Evolutionary conservation across 2,888 invertebrate genomes (phyloP), one percentile per base, ranked within the genome.

Genomic region (Pollenia griseotomentosa): DNA sequence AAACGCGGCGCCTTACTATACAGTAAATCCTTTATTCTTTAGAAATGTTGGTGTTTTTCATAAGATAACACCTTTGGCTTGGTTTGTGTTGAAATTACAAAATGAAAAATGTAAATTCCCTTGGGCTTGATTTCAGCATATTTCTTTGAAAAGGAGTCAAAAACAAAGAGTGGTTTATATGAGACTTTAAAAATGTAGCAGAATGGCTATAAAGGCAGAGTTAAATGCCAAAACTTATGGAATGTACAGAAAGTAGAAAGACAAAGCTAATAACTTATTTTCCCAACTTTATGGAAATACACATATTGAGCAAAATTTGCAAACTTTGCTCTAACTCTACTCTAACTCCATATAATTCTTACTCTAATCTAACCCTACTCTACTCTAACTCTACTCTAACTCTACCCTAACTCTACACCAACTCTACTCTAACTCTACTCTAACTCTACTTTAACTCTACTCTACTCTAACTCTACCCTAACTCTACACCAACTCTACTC

Each of bases 101-200:
- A 87, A 88, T 66, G 84, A 88, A 88, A 86, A 88, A 88, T 83
- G 83, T 66, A 83, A 88, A 88, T 88, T 88, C 88, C 88, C 88
- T 83, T 78, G 82, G 78, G 88, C 88, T 46, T 81, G 85, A 75
- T 86, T 86, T 84, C 84, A 73, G 78, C 73, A 53, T 59, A 23
- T 11, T 70, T 55, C 2, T 23, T 14, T 3, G 11, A 11, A 55
- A 70, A 70, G 16, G 16, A 65, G 51, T 75, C 61, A 61, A 75
- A 75, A 53, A 66, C 53, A 82, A 61, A 61, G 40, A 53, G 9
- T 61, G 61, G 59, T 75, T 82, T 65, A 40, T 46, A 65, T 48
- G n/a, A 19, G 42, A 12, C 8, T 16, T 33, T 23, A 1, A 48
- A 23, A 44, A 11, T 7, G 16, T n/a, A 12, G 40, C 33, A 66